These are phyloP conservation scores for Pammene fasciana DNA, from an alignment of 2,888 invertebrate species.

Conservation along the genomic window DNA sequence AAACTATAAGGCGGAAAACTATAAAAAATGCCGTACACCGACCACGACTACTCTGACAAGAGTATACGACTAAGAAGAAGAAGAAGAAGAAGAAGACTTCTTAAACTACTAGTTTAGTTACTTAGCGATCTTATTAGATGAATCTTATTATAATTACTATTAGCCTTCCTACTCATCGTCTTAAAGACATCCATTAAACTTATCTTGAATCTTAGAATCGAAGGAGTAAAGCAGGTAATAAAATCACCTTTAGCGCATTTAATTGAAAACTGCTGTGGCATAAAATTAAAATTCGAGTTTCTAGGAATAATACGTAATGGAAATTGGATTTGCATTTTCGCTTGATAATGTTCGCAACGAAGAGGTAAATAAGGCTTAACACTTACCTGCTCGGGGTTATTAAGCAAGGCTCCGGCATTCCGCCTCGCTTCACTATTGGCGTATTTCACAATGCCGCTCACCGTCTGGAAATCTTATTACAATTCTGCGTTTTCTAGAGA, in stretches of 20 bases:
- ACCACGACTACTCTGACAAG: too few species aligned
- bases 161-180: not conserved
- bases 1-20: too few species aligned
- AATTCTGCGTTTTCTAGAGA: conserved; percentile 40
- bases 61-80: too few species aligned
- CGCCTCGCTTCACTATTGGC: conserved; percentile 52
- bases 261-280: conserved; percentile 28
- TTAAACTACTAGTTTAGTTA: too few species aligned
- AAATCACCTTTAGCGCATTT: conserved; percentile 22
- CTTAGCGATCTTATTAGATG: too few species aligned
- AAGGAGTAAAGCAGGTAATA: not conserved
- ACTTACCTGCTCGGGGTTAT: conserved; percentile 52
- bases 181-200: conserved; percentile 1
- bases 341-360: conserved; percentile 49
- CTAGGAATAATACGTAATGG: conserved; percentile 46
- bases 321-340: conserved; percentile 56
- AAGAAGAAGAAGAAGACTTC: too few species aligned
- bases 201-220: not conserved
- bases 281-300: conserved; percentile 43
- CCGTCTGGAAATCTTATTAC: conserved; percentile 48
- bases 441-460: conserved; percentile 49
- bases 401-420: conserved; percentile 51
- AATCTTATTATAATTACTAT: too few species aligned
- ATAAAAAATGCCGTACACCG: too few species aligned
- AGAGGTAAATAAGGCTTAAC: conserved; percentile 58